Evolutionary conservation across 2,113 vertebrate genomes (phyloP).

Genomic region (Ceratotherium simum): DNA sequence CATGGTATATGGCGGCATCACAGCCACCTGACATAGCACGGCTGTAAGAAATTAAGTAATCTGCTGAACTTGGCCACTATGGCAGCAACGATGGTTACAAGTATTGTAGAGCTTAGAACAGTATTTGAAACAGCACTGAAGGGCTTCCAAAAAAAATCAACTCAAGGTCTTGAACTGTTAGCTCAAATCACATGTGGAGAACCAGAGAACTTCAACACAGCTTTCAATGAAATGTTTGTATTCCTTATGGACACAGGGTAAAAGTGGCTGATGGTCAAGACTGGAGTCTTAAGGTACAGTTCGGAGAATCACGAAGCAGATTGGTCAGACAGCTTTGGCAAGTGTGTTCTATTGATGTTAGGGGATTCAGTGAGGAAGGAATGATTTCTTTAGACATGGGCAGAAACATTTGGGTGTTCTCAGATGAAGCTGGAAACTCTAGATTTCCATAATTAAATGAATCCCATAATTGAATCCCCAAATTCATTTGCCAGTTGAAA

Average conservation of each 20-base stretch:
- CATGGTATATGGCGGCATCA: background rate
- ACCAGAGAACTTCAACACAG: background rate
- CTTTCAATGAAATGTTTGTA: background rate
- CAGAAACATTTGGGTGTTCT: background rate
- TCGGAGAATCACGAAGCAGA: background rate
- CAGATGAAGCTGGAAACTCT: background rate
- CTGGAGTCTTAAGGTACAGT: background rate
- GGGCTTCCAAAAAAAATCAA: background rate
- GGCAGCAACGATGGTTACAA: background rate
- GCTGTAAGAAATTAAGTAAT: background rate
- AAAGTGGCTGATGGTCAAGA: background rate
- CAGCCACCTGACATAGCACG: background rate
- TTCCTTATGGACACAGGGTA: background rate
- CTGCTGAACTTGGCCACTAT: background rate
- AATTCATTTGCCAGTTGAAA: slow-evolving; percentile 15
- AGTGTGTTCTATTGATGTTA: background rate
- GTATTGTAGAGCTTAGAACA: background rate
- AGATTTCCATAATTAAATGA: background rate
- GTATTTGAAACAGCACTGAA: background rate
- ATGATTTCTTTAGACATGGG: background rate
- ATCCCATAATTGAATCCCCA: background rate
- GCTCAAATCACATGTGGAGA: background rate
- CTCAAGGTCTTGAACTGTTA: background rate
- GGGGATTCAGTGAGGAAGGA: background rate
- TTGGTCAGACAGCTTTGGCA: background rate